Evolutionary conservation across 37 sponge, comb jelly and placozoan genomes (phyloP), one percentile per base, ranked within the genome.

Genomic region (Cliona cf. orientalis): DNA sequence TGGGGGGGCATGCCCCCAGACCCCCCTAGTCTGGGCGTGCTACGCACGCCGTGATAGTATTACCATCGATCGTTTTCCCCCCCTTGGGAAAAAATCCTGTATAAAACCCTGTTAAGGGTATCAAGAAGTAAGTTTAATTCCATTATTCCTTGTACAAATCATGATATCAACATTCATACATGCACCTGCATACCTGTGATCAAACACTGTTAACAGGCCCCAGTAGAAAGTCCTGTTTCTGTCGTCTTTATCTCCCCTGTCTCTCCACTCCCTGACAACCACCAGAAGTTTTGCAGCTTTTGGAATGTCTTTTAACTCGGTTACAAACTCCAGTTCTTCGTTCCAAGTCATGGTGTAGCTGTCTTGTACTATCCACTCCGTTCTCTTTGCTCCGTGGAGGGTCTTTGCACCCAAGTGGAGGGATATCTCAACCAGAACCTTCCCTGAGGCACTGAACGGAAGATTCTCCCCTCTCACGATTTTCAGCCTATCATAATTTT

Each of bases 281-380:
- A 80, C 46, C 81, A 87, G 68, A 29, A 87, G 32, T 42, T 73
- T 87, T 31, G 87, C 67, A 36, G 46, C 87, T 79, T 84, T 89
- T 6, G 90, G 90, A 23, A 89, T 38, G 75, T 89, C 66, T 19
- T 64, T 49, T 12, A 83, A 70, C 1, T 57, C 11, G 23, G 75
- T 84, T 32, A 58, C 73, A 26, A 82, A 71, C 56, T 22, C 7
- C 31, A 89, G 5, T 17, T 12, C 32, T 37, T 89, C 80, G 5
- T 77, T 71, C 80, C 84, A 79, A 1, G 55, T 64, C 11, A 79
- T 42, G 33, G 58, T 76, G 31, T 64, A 3, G 45, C 22, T 68
- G 46, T 38, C 38, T 0, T 33, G 80, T 25, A n/a, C 36, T 19
- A 22, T 23, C 0, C n/a, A 29, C 34, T 0, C 38, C 17, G 60